Percentiles rank a stretch among this genome's conserved stretches.
phyloP scores from a whole-genome alignment of 2,797 vertebrate species.

The Sphaeramia orbicularis region DNA sequence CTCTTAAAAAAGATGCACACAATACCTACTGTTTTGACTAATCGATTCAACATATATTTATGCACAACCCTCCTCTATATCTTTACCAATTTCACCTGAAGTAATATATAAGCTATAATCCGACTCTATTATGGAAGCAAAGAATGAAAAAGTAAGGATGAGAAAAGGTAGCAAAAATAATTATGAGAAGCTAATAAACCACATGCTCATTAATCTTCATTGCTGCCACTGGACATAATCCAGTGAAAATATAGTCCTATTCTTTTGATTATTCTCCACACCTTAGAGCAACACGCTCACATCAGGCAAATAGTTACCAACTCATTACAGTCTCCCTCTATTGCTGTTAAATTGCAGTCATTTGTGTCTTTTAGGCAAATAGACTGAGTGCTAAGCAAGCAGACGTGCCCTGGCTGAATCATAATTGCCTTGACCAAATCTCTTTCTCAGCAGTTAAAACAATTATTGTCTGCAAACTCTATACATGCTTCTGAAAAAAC shows the following conservation, averaged over 20 bases:
- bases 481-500: slow-evolving; percentile 31
- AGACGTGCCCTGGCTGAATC: slow-evolving; percentile 66
- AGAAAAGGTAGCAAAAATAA: slow-evolving; percentile 20
- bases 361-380: slow-evolving; percentile 79
- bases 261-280: slow-evolving; percentile 66
- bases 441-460: slow-evolving; percentile 67
- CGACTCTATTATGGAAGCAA: slow-evolving; percentile 24
- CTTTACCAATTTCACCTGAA: slow-evolving; percentile 1
- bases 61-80: no score
- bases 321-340: slow-evolving; percentile 69
- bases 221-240: slow-evolving; percentile 61
- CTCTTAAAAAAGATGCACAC: no score
- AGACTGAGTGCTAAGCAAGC: slow-evolving; percentile 68
- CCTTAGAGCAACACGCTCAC: slow-evolving; percentile 64
- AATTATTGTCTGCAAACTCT: slow-evolving; percentile 50
- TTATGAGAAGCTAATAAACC: slow-evolving; percentile 59
- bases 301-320: slow-evolving; percentile 69
- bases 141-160: slow-evolving; percentile 16
- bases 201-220: slow-evolving; percentile 67
- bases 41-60: no score
- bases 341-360: slow-evolving; percentile 76
- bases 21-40: no score
- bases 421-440: slow-evolving; percentile 73
- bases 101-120: slow-evolving; percentile 20
- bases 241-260: slow-evolving; percentile 54